Evolutionary conservation across 2,888 invertebrate genomes (phyloP), one percentile per base, ranked within the genome.

Genomic region (Mystacides longicornis): DNA sequence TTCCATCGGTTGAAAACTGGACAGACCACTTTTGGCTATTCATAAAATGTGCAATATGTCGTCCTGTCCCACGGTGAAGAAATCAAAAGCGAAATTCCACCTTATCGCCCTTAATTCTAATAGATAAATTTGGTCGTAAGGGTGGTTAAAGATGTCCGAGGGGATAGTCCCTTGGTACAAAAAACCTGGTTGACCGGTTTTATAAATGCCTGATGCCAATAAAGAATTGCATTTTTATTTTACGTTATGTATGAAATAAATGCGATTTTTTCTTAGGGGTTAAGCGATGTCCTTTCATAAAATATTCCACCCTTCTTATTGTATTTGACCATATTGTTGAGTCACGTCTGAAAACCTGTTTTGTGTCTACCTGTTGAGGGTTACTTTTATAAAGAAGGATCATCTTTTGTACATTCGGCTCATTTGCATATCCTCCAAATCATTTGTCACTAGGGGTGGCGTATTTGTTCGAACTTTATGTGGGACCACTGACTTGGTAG

Each of bases 11-110:
- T 62, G 59, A 63, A 67, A 71, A 71, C 72, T 67, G 69, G 74
- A 68, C 68, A 66, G 64, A 71, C 75, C 56, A 64, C 71, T 74
- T 73, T 71, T 72, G 74, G 76, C 75, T 74, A 75, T 75, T 71
- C 67, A 68, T 64, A n/a, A n/a, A n/a, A n/a, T n/a, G n/a, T n/a
- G n/a, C n/a, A n/a, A n/a, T n/a, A n/a, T n/a, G n/a, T n/a, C n/a
- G n/a, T n/a, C n/a, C n/a, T n/a, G 65, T 63, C 52, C 57, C 63
- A 63, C 37, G 37, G n/a, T 37, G 3, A 5, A 4, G 21, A 19
- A 19, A 45, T 5, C 20, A 45, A 20, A 31, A 7, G 45, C 45
- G 20, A 45, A 20, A 19, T 20, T 45, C 3, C 20, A 21, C 45
- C 21, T 45, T 45, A 45, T 3, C 3, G 7, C 14, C 14, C 3